phyloP scores from a whole-genome alignment of 1,140 invertebrate species.

The Listronotus bonariensis region DNA sequence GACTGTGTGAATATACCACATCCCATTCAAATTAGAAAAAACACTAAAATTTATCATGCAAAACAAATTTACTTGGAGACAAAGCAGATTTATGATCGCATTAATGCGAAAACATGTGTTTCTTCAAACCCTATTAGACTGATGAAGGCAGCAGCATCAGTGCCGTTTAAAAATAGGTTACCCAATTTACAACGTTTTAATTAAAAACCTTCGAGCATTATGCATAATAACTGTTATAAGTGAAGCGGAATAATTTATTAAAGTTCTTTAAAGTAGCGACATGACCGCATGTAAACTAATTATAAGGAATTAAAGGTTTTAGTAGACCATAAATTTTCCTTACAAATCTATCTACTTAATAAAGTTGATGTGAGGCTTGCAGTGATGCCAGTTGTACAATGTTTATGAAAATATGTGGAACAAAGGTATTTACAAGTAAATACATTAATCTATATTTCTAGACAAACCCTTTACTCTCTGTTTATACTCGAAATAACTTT shows the following conservation, averaged over 20 bases:
- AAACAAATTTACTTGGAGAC: not conserved
- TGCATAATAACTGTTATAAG: slow-evolving; percentile 28
- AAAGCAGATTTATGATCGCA: slow-evolving; percentile 9
- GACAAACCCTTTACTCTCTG: too few relatives aligned
- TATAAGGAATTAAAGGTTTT: slow-evolving; percentile 45
- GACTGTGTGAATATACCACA: too few relatives aligned
- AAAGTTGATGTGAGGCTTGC: slow-evolving; percentile 24
- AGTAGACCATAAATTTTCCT: slow-evolving; percentile 48
- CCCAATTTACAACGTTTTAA: slow-evolving; percentile 27
- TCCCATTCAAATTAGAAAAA: too few relatives aligned
- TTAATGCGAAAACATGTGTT: slow-evolving; percentile 17
- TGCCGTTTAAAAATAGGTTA: slow-evolving; percentile 16
- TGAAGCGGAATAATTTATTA: slow-evolving; percentile 39
- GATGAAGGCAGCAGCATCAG: not conserved
- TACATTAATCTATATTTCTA: too few relatives aligned
- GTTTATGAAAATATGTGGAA: too few relatives aligned
- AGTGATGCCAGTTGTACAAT: slow-evolving; percentile 2
- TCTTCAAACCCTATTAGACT: slow-evolving; percentile 3
- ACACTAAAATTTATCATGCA: not conserved
- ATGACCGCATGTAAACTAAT: slow-evolving; percentile 44
- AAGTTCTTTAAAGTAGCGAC: slow-evolving; percentile 37
- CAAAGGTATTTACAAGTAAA: too few relatives aligned
- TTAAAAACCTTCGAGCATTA: slow-evolving; percentile 32
- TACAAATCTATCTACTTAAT: slow-evolving; percentile 48
- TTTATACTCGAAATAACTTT: too few relatives aligned